These are phyloP conservation scores for Peromyscus nudipes DNA, from an alignment of 2,797 vertebrate genomes.

Conservation along the genomic window DNA sequence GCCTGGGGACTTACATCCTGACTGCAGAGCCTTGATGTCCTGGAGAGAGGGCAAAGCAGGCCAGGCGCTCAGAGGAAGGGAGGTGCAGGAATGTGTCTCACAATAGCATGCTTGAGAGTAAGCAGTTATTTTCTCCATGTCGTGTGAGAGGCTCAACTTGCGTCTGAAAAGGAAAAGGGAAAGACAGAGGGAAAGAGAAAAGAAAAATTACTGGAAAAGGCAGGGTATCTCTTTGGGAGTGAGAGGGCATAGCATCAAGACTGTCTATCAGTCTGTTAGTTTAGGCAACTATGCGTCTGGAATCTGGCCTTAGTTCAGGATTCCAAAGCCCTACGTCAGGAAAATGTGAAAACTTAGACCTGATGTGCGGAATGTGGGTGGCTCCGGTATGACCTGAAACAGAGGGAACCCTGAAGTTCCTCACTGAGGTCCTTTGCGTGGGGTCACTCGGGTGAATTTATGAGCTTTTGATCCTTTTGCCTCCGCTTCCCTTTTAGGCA, in stretches of 20 bases:
- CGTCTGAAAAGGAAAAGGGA: slow-evolving; percentile 51
- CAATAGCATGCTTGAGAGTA: slow-evolving; percentile 62
- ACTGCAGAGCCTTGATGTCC: slow-evolving; percentile 52
- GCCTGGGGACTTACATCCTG: not conserved
- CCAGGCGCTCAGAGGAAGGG: slow-evolving; percentile 57
- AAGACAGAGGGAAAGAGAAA: not conserved
- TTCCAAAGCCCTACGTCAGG: slow-evolving; percentile 70
- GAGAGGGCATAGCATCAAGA: slow-evolving; percentile 59
- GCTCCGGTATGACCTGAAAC: slow-evolving; percentile 11
- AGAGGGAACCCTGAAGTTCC: slow-evolving; percentile 8
- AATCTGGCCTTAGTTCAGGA: slow-evolving; percentile 43
- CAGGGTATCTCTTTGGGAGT: slow-evolving; percentile 69
- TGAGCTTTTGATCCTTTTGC: not conserved
- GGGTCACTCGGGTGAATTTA: not conserved
- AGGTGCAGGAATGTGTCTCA: slow-evolving; percentile 41
- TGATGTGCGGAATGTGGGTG: slow-evolving; percentile 52
- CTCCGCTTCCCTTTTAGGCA: not conserved
- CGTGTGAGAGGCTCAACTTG: slow-evolving; percentile 38
- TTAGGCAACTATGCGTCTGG: slow-evolving; percentile 68
- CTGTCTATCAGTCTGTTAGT: slow-evolving; percentile 73
- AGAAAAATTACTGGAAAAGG: slow-evolving; percentile 70
- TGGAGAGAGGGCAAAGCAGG: slow-evolving; percentile 25
- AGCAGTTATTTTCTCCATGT: slow-evolving; percentile 66
- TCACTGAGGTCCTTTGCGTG: not conserved
- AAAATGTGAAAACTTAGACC: slow-evolving; percentile 68